These are phyloP conservation scores for Melospiza georgiana DNA, from an alignment of 2,113 vertebrate genomes.

Conservation along the genomic window DNA sequence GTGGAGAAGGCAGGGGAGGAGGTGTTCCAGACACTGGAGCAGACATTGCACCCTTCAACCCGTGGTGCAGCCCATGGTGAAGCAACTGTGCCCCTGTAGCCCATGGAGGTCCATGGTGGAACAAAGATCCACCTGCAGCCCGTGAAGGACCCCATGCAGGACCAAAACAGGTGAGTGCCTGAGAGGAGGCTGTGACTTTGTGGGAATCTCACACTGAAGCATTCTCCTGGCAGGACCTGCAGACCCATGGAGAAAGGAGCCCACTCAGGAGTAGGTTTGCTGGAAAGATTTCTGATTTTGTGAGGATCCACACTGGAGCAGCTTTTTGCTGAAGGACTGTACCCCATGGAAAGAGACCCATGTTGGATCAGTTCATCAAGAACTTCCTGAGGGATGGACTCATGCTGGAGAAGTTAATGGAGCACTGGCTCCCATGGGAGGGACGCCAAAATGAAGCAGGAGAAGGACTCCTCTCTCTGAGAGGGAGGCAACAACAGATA, in stretches of 20 bases:
- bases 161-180: not conserved
- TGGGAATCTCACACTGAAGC: not conserved
- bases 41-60: not conserved
- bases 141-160: rapidly evolving
- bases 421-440: not conserved
- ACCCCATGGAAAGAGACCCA: not conserved
- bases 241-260: rapidly evolving
- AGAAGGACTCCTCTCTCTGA: not conserved
- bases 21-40: not conserved
- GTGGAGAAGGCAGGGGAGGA: not conserved
- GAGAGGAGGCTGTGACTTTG: not conserved
- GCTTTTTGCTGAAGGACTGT: not conserved
- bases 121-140: not conserved
- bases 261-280: not conserved
- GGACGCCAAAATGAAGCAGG: not conserved
- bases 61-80: not conserved
- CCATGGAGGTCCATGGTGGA: not conserved
- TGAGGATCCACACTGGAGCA: not conserved
- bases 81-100: not conserved
- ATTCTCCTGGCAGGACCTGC: not conserved
- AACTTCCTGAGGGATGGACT: not conserved
- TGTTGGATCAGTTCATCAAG: not conserved
- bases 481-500: not conserved
- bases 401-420: not conserved
- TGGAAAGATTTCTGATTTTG: not conserved